Evolutionary conservation across 2,888 invertebrate species (phyloP), one percentile per base, ranked within the genome.

Genomic region (Habrosyne pyritoides): DNA sequence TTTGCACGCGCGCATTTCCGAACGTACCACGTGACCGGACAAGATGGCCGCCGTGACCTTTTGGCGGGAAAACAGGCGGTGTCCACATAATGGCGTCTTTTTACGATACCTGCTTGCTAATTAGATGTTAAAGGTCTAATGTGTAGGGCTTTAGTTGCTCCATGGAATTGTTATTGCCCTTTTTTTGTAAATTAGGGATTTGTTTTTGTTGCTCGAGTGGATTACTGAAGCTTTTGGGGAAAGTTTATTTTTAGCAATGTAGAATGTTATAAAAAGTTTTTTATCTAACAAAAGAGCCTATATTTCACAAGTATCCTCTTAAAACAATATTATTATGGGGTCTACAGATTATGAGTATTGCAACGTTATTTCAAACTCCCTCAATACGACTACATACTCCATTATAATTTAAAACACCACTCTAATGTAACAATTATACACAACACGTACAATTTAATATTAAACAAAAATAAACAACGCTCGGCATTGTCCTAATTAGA

Each of bases 21-120:
- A 85, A 85, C 83, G 81, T 73, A 71, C 78, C 84, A 78, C 66
- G 66, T 66, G 79, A 71, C 72, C 67, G 64, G 63, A 64, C 81
- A 86, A 86, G 84, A 86, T 86, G 84, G 86, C 86, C 73, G 78
- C 61, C n/a, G 28, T 72, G 75, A 79, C 89, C 79, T 86, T 91
- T 89, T 84, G 88, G 88, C 86, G 86, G 86, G 82, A 85, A 33
- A 86, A 62, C 80, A 81, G 81, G 83, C 84, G 83, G 77, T 83
- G 83, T 80, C 42, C 83, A 83, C 71, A 75, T 87, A 91, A 90
- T 89, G 90, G 86, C 86, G 79, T 84, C 87, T 90, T 90, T 91
- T 91, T 90, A 89, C 91, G 89, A 85, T 90, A 91, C 91, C 90
- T 91, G 91, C 87, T 82, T 91, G 88, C 89, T 91, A 91, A 91